phyloP scores from a whole-genome alignment of 1,140 invertebrate genomes.

The Limonius californicus region DNA sequence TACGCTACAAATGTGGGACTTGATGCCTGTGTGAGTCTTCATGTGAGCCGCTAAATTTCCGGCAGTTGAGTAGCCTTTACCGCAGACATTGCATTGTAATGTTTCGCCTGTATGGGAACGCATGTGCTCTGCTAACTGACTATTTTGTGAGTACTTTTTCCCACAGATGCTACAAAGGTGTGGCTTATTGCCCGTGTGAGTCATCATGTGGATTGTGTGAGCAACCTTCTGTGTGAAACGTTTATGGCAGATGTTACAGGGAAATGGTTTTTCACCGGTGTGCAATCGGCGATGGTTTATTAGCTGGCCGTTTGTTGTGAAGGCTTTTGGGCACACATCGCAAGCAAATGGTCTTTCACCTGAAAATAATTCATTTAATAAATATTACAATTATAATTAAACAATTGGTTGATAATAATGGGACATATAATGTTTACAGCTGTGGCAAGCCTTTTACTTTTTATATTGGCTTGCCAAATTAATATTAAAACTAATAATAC shows the following conservation, averaged over 20 bases:
- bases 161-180: constrained; percentile 50
- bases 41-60: constrained; percentile 31
- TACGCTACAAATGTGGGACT: constrained; percentile 36
- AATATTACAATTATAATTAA: neutral
- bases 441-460: too few relatives aligned
- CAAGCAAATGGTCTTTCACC: constrained; percentile 60
- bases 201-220: constrained; percentile 11
- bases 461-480: too few relatives aligned
- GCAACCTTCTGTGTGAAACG: constrained; percentile 12
- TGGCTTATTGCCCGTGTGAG: constrained; percentile 48
- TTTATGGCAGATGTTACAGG: constrained; percentile 12
- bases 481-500: too few relatives aligned
- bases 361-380: neutral
- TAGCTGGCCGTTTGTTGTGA: constrained; percentile 50
- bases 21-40: constrained; percentile 39
- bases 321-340: constrained; percentile 65
- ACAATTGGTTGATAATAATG: too few relatives aligned
- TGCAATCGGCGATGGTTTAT: constrained; percentile 71
- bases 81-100: constrained; percentile 35
- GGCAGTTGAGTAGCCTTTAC: constrained; percentile 27
- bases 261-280: constrained; percentile 52
- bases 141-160: constrained; percentile 53
- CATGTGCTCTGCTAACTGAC: constrained; percentile 33
- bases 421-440: too few relatives aligned
- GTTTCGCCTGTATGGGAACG: constrained; percentile 42